A percentile compares a stretch with the other conserved stretches of the same genome.
phyloP scores from a whole-genome alignment of 2,888 invertebrate species.

The Choristoneura rosaceana region DNA sequence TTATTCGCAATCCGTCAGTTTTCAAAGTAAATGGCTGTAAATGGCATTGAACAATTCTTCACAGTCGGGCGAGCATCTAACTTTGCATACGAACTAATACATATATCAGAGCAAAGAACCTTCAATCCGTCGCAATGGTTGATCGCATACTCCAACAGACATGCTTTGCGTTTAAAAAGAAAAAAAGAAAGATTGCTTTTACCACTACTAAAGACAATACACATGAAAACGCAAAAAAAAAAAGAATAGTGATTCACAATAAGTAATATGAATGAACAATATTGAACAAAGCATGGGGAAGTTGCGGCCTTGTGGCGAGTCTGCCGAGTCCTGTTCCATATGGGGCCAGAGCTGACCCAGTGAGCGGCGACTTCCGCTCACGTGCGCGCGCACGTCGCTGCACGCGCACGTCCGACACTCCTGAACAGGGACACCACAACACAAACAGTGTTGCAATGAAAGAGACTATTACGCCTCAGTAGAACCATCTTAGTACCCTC shows the following conservation, averaged over 20 bases:
- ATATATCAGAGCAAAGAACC: too few species aligned
- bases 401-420: neutral
- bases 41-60: conserved; percentile 2
- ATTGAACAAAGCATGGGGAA: too few species aligned
- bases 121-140: too few species aligned
- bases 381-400: neutral
- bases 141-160: too few species aligned
- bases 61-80: neutral
- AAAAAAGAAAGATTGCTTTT: too few species aligned
- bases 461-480: neutral
- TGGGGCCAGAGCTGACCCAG: neutral
- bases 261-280: too few species aligned
- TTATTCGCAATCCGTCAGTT: neutral
- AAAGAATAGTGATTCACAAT: too few species aligned
- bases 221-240: too few species aligned
- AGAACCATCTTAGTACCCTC: neutral
- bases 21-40: neutral
- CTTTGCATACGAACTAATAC: neutral
- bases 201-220: too few species aligned
- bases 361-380: conserved; percentile 4
- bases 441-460: neutral
- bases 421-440: neutral
- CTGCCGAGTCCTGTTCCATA: too few species aligned
- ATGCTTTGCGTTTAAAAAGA: too few species aligned
- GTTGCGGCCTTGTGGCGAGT: too few species aligned